Conservation (phyloP, 2,888 invertebrate genomes). For the Deilephila elpenor region DNA sequence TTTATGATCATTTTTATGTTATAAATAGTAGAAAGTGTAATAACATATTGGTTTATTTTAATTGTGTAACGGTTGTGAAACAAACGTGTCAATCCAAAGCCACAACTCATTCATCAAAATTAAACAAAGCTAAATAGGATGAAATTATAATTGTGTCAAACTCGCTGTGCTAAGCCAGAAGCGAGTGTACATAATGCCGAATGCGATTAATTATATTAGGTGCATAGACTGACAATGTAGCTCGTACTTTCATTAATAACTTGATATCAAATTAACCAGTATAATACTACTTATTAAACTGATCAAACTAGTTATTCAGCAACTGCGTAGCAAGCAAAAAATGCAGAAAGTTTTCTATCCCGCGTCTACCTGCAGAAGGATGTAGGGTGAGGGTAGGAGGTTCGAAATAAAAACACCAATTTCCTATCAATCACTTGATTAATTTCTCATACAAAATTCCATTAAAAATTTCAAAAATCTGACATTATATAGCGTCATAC, state of each 20-base stretch:
- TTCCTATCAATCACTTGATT: conserved; percentile 83
- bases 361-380: background rate
- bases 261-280: background rate
- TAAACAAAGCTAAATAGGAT: background rate
- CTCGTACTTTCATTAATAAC: background rate
- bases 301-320: background rate
- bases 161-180: background rate
- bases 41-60: too few relatives aligned
- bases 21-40: too few relatives aligned
- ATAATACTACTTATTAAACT: background rate
- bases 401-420: conserved; percentile 61
- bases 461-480: conserved; percentile 84
- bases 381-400: conserved; percentile 23
- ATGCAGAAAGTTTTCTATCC: background rate
- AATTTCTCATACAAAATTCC: conserved; percentile 83
- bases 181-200: background rate
- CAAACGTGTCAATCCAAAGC: background rate
- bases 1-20: too few relatives aligned
- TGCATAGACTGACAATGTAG: too few relatives aligned
- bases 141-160: background rate
- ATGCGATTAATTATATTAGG: too few relatives aligned
- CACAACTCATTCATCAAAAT: background rate
- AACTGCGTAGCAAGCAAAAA: background rate
- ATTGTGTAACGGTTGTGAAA: background rate
- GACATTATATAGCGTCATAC: conserved; percentile 84